phyloP scores from a whole-genome alignment of 2,113 vertebrate species.

The Atherinomorus stipes region DNA sequence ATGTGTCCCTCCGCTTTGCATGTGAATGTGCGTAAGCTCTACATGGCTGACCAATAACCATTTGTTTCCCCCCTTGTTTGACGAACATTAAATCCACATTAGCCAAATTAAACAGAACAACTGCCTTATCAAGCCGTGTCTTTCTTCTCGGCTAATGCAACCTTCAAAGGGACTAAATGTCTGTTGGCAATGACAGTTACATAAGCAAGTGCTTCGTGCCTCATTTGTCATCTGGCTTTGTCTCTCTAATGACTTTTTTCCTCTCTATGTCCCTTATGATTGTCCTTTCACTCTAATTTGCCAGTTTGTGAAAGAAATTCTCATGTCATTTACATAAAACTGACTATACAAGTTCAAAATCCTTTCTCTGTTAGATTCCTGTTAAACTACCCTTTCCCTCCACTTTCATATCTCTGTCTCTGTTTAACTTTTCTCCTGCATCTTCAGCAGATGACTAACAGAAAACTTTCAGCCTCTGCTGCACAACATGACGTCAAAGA shows the following conservation, averaged over 20 bases:
- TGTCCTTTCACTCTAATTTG: background rate
- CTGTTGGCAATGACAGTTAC: slow-evolving; percentile 44
- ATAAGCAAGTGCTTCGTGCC: slow-evolving; percentile 36
- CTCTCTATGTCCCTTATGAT: background rate
- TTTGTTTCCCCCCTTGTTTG: background rate
- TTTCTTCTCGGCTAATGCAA: slow-evolving; percentile 14
- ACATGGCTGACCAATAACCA: slow-evolving; percentile 11
- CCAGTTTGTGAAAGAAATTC: background rate
- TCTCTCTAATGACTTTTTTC: slow-evolving; percentile 9
- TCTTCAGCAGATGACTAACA: no score
- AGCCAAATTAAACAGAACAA: slow-evolving; percentile 10
- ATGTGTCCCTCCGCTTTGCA: slow-evolving; percentile 24
- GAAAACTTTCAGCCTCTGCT: no score
- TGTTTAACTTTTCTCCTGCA: slow-evolving; percentile 12
- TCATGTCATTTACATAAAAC: background rate
- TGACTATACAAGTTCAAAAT: background rate
- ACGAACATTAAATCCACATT: slow-evolving; percentile 15
- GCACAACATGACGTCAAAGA: background rate
- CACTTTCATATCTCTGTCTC: background rate
- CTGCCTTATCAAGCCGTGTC: background rate
- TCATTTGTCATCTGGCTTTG: slow-evolving; percentile 44
- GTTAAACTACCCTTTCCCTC: background rate
- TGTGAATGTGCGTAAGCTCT: slow-evolving; percentile 27
- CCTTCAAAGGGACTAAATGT: slow-evolving; percentile 23
- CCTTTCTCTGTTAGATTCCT: background rate